Conservation (phyloP, 2,113 vertebrate genomes). For the Toxotes chatareus region DNA sequence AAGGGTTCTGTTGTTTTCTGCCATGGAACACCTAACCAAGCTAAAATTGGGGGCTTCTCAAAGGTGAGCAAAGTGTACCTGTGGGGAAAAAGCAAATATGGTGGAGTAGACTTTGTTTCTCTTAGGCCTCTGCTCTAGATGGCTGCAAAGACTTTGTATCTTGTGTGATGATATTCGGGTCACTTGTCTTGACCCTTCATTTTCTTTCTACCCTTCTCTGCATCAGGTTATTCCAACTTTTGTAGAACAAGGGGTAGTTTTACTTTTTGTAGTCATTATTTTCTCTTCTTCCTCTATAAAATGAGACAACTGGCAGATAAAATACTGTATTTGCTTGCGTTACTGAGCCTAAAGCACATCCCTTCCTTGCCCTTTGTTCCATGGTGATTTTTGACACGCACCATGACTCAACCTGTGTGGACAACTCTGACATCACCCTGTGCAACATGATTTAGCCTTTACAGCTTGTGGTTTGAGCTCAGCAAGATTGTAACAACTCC, state of each 20-base stretch:
- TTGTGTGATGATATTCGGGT: conserved; percentile 22
- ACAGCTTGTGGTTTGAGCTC: conserved; percentile 38
- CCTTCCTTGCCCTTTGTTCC: conserved; percentile 28
- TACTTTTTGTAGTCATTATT: conserved; percentile 54
- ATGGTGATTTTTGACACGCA: conserved; percentile 18
- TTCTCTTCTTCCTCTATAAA: conserved; percentile 47
- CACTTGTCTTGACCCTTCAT: conserved; percentile 16
- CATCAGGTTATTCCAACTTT: conserved; percentile 39
- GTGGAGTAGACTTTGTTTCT: conserved; percentile 36
- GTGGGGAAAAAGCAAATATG: conserved; percentile 21
- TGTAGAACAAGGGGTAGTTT: conserved; percentile 7
- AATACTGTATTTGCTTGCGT: conserved; percentile 33
- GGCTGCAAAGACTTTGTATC: conserved; percentile 18
- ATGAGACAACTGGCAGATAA: conserved; percentile 51
- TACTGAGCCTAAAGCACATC: conserved; percentile 33
- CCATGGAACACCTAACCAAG: conserved; percentile 18
- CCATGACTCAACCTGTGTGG: conserved; percentile 20
- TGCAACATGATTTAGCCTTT: conserved; percentile 45
- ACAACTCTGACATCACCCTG: conserved; percentile 17
- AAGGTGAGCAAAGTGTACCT: conserved; percentile 43
- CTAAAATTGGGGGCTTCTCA: conserved; percentile 46
- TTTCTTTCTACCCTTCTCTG: conserved; percentile 26
- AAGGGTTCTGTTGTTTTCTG: conserved; percentile 42
- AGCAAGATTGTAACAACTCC: conserved; percentile 23
- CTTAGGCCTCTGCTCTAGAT: conserved; percentile 17